Evolutionary conservation across 2,797 vertebrate species (phyloP).

Genomic region (Xenopus petersii): DNA sequence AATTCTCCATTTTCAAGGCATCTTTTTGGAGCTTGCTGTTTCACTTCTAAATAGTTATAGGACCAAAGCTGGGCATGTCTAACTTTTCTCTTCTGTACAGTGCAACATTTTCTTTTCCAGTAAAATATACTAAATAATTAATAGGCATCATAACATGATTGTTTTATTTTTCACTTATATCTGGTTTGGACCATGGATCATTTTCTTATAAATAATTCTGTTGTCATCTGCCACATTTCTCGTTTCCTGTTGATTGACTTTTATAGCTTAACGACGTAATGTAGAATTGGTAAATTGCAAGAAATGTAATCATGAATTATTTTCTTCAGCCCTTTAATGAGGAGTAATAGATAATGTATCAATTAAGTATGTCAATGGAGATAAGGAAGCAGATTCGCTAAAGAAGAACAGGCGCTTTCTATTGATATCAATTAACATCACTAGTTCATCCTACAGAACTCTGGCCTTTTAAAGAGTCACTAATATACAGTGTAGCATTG

Average conservation of each 20-base stretch:
- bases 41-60: too few species aligned
- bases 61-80: too few species aligned
- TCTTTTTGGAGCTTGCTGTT: too few species aligned
- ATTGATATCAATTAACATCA: slow-evolving; percentile 72
- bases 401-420: slow-evolving; percentile 64
- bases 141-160: slow-evolving; percentile 14
- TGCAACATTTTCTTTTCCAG: too few species aligned
- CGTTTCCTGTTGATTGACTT: slow-evolving; percentile 75
- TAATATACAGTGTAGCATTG: background rate
- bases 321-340: slow-evolving; percentile 75
- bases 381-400: slow-evolving; percentile 77
- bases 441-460: slow-evolving; percentile 51
- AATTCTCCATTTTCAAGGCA: too few species aligned
- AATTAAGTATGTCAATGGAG: slow-evolving; percentile 76
- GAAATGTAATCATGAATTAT: slow-evolving; percentile 81
- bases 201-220: slow-evolving; percentile 52
- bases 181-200: slow-evolving; percentile 22
- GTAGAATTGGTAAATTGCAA: slow-evolving; percentile 73
- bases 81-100: too few species aligned
- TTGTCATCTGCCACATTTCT: slow-evolving; percentile 62
- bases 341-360: slow-evolving; percentile 76
- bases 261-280: slow-evolving; percentile 75
- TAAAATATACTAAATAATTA: slow-evolving; percentile 30
- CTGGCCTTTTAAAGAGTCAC: background rate
- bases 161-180: background rate